Base-by-base conservation (phyloP, 2,113 vertebrate species). In the Planiliza haematocheilus region DNA sequence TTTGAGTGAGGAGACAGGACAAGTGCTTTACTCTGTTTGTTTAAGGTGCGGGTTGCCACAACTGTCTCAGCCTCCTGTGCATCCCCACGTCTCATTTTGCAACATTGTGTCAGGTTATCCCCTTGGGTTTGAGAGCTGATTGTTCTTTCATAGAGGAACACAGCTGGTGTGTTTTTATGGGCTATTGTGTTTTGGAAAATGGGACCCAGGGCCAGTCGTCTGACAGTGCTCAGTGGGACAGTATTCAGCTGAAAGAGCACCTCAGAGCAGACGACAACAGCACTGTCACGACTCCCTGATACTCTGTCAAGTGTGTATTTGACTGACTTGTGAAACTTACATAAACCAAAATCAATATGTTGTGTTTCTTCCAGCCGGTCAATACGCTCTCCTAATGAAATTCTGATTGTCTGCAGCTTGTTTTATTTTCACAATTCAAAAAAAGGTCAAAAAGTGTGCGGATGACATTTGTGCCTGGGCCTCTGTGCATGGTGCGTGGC, bases 101-200 rank as follows among this genome's bases (percentile, higher is more conserved):
- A 79, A 45, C 2, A 82, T 74, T 80, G 62, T 84, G 67, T 66
- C 52, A 10, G 51, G 59, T 52, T 74, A 63, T 83, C 74, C 78
- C 70, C 41, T 0, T 21, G 60, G 56, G 70, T 21, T 51, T 17
- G 38, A 74, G n/a, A 70, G 76, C 71, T 81, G 62, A 73, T 52
- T 61, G 72, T 61, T 62, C 30, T 18, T 63, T 65, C 36, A 30
- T 8, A 45, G 30, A 79, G 39, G 56, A 58, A 38, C 61, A 72
- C 46, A 58, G 64, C n/a, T 57, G 43, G 48, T 74, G 70, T 84
- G 53, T 71, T 75, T 81, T 71, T 77, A 58, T 76, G 48, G 76
- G 58, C 79, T 34, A 70, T 82, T 91, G 80, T 90, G 85, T 90
- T 81, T 70, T 75, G 72, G 81, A 85, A 82, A 81, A 82, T 71